Evolutionary conservation across 2,113 vertebrate genomes (phyloP), one percentile per base, ranked within the genome.

Genomic region (Pseudopipra pipra): DNA sequence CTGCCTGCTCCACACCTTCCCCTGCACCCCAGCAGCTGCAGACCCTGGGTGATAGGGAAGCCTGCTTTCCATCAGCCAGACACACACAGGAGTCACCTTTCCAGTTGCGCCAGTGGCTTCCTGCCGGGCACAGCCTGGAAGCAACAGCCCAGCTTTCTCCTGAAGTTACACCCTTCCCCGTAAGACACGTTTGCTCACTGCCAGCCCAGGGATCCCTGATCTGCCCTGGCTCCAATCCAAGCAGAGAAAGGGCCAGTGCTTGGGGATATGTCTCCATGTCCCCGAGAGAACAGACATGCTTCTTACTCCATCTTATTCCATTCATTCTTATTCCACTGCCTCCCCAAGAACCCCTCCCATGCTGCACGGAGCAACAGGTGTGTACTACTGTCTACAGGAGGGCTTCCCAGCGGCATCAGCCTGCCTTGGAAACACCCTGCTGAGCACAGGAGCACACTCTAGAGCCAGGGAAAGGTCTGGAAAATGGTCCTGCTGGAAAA

Each of bases 381-480:
- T 2, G 0, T 0, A 2, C 1, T 1, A 4, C 11, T 3, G 8
- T 2, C 73, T 49, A 16, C 0, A 5, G 88, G 52, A 39, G 4
- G 17, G 55, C 6, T 44, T 54, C 73, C 58, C 62, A 17, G n/a
- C 3, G 1, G 46, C 2, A 3, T 43, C 56, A 35, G 14, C 17
- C 13, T 9, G 4, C 43, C 31, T 12, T 1, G 7, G 41, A 28
- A 55, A 52, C 44, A 13, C 3, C 66, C 37, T 6, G 4, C 61
- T 0, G 1, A 35, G 61, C 12, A 1, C 5, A 2, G 37, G 67
- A 31, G 51, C 43, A 12, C 2, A 3, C 22, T 21, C 43, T 1
- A 4, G 91, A 76, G 66, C 44, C 43, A 47, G 35, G 30, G 44
- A 11, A 33, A 71, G n/a, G 12, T 19, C 22, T 49, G 78, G 20